These are phyloP conservation scores for Steinernema scapterisci DNA, from an alignment of 2,888 invertebrate species.

Conservation along the genomic window DNA sequence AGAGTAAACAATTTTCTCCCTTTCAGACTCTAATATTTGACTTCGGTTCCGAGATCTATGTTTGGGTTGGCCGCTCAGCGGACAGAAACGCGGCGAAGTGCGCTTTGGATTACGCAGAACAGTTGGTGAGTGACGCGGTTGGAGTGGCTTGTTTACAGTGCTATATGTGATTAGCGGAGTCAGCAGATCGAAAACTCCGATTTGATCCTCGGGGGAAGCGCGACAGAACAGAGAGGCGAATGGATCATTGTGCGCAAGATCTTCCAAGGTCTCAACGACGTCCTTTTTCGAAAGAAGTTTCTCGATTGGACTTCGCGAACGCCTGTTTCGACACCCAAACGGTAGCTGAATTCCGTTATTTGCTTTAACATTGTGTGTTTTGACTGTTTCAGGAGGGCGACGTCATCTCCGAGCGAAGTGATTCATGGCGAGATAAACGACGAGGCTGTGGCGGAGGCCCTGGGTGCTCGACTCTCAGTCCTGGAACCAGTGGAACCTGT, in stretches of 20 bases:
- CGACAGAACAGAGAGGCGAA: background rate
- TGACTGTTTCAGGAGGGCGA: background rate
- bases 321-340: slow-evolving; percentile 6
- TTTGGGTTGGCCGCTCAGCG: slow-evolving; percentile 56
- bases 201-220: background rate
- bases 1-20: background rate
- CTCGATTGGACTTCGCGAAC: slow-evolving; percentile 44
- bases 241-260: slow-evolving; percentile 42
- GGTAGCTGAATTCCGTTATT: background rate
- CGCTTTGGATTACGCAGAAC: slow-evolving; percentile 53
- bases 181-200: background rate
- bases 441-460: slow-evolving; percentile 31
- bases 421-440: slow-evolving; percentile 37
- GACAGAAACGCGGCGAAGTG: slow-evolving; percentile 46
- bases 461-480: slow-evolving; percentile 34
- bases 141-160: slow-evolving; percentile 16
- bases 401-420: slow-evolving; percentile 16
- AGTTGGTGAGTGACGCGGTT: slow-evolving; percentile 45
- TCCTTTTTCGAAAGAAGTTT: slow-evolving; percentile 58
- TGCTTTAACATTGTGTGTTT: background rate
- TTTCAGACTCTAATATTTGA: slow-evolving; percentile 58
- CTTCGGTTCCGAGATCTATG: slow-evolving; percentile 62
- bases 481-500: slow-evolving; percentile 33
- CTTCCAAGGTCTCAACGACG: slow-evolving; percentile 50
- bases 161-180: slow-evolving; percentile 9